Evolutionary conservation across 2,113 vertebrate species (phyloP), one percentile per base, ranked within the genome.

Genomic region (Trematocara stigmaticum): DNA sequence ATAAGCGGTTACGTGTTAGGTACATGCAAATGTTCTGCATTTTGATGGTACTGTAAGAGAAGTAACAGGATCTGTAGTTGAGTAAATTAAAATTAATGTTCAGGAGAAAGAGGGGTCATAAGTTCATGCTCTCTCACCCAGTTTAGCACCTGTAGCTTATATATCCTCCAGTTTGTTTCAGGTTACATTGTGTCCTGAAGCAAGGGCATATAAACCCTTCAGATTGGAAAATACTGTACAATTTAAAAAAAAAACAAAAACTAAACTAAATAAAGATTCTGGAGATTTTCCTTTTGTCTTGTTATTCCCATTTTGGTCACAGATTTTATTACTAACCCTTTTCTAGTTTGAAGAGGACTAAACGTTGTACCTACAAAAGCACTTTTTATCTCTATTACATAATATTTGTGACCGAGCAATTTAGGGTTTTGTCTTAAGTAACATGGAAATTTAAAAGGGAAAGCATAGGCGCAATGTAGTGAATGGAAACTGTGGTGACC

Each of bases 51-150:
- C 38, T 56, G 40, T 53, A 26, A 78, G 16, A 47, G 57, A 51
- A 69, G 66, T 76, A 86, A 61, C 31, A 57, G 53, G n/a, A 45
- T 26, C 53, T 80, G 20, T 71, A 59, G 55, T 35, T 51, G 26
- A 64, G 89, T 31, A 38, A 82, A 82, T 86, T 52, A 40, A 88
- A 87, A 92, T 95, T 91, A 93, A 79, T 87, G 52, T 78, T 88
- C 51, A 90, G 80, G 83, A 85, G 7, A 80, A 79, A 85, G 45
- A 40, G 82, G 84, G 90, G 86, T 88, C 83, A 87, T 5, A 80
- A 56, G 82, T 86, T 91, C 82, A 71, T 59, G 91, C 83, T 88
- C 87, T 93, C 90, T 92, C 84, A 87, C 90, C 87, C 69, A 83
- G 87, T 78, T 92, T 85, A 89, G 76, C 81, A 83, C 89, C 93